phyloP scores from a whole-genome alignment of 1,140 invertebrate species.

The Halyomorpha halys region DNA sequence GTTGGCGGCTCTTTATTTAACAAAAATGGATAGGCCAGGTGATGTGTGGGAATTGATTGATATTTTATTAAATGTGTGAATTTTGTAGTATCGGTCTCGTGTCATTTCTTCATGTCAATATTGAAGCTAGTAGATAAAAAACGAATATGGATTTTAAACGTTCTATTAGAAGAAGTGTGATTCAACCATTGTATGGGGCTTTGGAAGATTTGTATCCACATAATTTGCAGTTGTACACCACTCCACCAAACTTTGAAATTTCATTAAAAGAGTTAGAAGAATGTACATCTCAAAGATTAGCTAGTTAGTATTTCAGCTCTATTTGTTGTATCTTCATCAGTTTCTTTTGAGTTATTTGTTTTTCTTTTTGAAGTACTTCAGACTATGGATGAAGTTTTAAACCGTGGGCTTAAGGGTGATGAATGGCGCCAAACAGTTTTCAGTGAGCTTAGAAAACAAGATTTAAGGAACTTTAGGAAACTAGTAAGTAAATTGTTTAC shows the following conservation, averaged over 20 bases:
- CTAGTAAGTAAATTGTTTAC: constrained; percentile 33
- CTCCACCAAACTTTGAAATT: constrained; percentile 63
- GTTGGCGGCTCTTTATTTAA: too few relatives aligned
- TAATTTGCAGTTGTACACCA: constrained; percentile 67
- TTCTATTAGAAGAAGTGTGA: constrained; percentile 11
- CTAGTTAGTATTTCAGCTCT: constrained; percentile 40
- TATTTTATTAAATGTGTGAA: too few relatives aligned
- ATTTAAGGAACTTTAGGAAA: constrained; percentile 47
- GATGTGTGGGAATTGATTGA: too few relatives aligned
- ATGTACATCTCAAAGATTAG: constrained; percentile 70
- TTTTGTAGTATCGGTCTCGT: too few relatives aligned
- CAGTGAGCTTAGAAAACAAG: constrained; percentile 57
- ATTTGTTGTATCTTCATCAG: not conserved
- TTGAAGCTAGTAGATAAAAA: too few relatives aligned
- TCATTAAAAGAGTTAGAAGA: constrained; percentile 78
- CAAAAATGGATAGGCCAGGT: too few relatives aligned
- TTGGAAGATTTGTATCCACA: constrained; percentile 45
- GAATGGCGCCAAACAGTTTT: constrained; percentile 62
- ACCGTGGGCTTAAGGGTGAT: constrained; percentile 51
- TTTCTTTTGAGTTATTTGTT: constrained; percentile 7
- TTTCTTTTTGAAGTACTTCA: constrained; percentile 47
- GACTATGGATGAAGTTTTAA: constrained; percentile 57
- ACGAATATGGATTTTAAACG: constrained; percentile 22
- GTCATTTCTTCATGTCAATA: too few relatives aligned
- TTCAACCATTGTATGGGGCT: constrained; percentile 20